Percentiles rank a stretch among this genome's conserved stretches.
Evolutionary conservation across 2,797 vertebrate species (phyloP).

Genomic region (Poeciliopsis turneri): DNA sequence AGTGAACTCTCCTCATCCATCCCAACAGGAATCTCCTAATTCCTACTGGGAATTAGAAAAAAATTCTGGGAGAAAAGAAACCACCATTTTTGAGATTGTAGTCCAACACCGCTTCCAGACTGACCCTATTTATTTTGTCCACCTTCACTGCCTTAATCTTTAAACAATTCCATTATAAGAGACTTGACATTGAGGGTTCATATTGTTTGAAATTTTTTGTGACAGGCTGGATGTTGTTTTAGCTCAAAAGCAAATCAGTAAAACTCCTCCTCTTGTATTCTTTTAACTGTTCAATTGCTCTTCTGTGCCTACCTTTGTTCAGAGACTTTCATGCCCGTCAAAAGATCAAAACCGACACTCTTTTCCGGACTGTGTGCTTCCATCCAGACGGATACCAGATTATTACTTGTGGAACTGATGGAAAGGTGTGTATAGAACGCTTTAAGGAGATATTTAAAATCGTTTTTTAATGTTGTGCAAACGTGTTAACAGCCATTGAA

Average conservation of each 20-base stretch:
- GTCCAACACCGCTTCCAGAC: not conserved
- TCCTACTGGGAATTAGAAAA: too few species aligned
- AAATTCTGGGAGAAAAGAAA: not conserved
- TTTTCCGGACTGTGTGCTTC: conserved; percentile 89
- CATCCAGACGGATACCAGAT: conserved; percentile 90
- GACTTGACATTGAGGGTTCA: not conserved
- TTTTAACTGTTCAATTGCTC: not conserved
- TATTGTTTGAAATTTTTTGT: not conserved
- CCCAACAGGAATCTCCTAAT: not conserved
- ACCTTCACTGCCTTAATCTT: not conserved
- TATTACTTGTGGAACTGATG: conserved; percentile 88
- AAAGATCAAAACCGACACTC: conserved; percentile 85
- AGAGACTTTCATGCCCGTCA: conserved; percentile 86
- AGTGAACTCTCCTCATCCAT: not conserved
- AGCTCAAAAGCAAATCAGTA: not conserved
- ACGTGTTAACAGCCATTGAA: not conserved
- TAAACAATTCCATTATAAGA: not conserved
- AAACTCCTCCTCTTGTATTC: not conserved
- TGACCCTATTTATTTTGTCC: not conserved
- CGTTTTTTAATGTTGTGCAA: not conserved
- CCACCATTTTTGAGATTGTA: not conserved
- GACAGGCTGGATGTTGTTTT: not conserved
- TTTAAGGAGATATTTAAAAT: not conserved
- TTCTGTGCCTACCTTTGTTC: conserved; percentile 9
- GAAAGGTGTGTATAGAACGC: conserved; percentile 77